A percentile compares a stretch with the other conserved stretches of the same genome.
These are phyloP conservation scores for Drosophila trapezifrons DNA, from an alignment of 1,140 invertebrate species.

Conservation along the genomic window DNA sequence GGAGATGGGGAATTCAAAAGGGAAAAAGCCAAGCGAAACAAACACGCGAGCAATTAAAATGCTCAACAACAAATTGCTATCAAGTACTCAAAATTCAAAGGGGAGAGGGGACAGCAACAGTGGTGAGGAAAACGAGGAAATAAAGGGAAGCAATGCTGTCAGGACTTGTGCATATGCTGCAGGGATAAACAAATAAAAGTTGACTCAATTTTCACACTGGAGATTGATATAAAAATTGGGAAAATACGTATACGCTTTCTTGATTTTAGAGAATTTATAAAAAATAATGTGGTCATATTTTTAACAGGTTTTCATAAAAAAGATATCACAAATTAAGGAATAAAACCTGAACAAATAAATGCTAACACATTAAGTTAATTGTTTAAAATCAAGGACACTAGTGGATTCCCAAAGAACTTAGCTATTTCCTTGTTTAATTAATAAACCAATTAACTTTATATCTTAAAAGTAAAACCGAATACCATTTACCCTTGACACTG, in stretches of 20 bases:
- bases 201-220: conserved; percentile 8
- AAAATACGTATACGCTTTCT: not conserved
- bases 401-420: not conserved
- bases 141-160: not conserved
- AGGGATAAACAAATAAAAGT: conserved; percentile 18
- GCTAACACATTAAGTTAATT: too few species aligned
- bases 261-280: too few species aligned
- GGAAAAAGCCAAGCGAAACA: conserved; percentile 51
- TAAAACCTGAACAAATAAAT: too few species aligned
- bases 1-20: conserved; percentile 40
- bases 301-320: too few species aligned
- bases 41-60: conserved; percentile 55
- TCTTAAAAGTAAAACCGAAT: not conserved
- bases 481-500: not conserved
- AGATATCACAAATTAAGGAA: too few species aligned
- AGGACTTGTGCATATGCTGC: not conserved
- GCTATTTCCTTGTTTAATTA: not conserved
- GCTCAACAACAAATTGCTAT: conserved; percentile 54
- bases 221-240: not conserved
- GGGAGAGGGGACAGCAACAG: not conserved
- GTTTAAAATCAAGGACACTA: too few species aligned
- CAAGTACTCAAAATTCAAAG: conserved; percentile 54
- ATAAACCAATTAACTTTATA: not conserved
- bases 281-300: too few species aligned
- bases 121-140: not conserved